Evolutionary conservation across 2,797 vertebrate species (phyloP), one percentile per base, ranked within the genome.

Genomic region (Lutjanus argentimaculatus): DNA sequence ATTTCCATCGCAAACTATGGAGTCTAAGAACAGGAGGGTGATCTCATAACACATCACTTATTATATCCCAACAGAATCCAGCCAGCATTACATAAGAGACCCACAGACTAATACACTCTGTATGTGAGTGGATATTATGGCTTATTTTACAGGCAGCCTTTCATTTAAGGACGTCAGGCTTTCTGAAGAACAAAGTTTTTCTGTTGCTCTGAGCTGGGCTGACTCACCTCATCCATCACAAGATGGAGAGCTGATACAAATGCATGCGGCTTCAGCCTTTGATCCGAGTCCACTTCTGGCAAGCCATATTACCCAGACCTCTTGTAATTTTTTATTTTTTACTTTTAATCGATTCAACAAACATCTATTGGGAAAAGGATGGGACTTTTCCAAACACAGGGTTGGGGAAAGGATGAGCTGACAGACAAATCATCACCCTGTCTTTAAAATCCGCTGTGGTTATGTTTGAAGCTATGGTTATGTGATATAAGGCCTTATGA

Each of bases 21-120:
- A 52, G 63, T 73, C 42, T 43, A 75, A 61, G 62, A 65, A 45
- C 72, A 45, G 40, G 42, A 68, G 10, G 43, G 62, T 66, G 65
- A 79, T n/a, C 77, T 78, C 70, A 87, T 45, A 82, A 75, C 66
- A 65, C 61, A 79, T 90, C 11, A 83, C 53, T 80, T 67, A 79
- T 84, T 70, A 75, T 21, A 57, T 79, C 56, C 62, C 13, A 15
- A 19, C 22, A 57, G 51, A 75, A 66, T 66, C 61, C 14, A 46
- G 79, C 67, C 65, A 77, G 43, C 25, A 69, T 85, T 79, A 75
- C 9, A 10, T 80, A 80, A 85, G 48, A 82, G 36, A 66, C 22
- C 57, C 72, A 67, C 70, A 82, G 67, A 72, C 63, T 36, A 72
- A 72, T n/a, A 5, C 22, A n/a, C 8, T 58, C 45, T 65, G 55